Conservation (phyloP, 2,797 vertebrate species). For the Bovichtus diacanthus region DNA sequence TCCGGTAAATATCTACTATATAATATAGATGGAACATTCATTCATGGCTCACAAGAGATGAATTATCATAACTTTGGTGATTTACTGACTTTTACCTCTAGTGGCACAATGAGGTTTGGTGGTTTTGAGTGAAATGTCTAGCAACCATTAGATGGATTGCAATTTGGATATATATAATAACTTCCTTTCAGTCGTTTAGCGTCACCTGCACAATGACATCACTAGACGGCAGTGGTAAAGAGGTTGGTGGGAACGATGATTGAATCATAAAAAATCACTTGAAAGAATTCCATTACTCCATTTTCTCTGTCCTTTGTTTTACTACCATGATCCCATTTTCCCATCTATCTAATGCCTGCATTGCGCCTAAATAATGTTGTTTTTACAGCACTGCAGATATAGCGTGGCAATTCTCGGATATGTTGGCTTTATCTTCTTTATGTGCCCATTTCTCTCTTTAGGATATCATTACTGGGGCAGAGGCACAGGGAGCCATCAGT, state of each 20-base stretch:
- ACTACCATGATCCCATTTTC: constrained; percentile 58
- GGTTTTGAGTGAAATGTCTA: neutral
- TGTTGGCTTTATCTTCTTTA: constrained; percentile 73
- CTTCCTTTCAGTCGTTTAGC: neutral
- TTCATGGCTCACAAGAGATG: neutral
- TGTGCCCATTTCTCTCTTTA: constrained; percentile 73
- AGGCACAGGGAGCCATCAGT: constrained; percentile 49
- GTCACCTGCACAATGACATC: constrained; percentile 30
- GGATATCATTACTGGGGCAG: constrained; percentile 69
- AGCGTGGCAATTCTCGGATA: constrained; percentile 42
- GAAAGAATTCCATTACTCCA: constrained; percentile 50
- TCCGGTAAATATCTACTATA: neutral
- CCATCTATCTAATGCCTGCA: constrained; percentile 46
- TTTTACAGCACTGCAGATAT: constrained; percentile 70
- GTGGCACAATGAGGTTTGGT: neutral
- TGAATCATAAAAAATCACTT: constrained; percentile 65
- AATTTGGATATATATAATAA: constrained; percentile 15
- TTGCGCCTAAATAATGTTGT: constrained; percentile 66
- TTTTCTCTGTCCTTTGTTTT: constrained; percentile 67
- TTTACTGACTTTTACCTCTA: neutral
- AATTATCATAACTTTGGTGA: neutral
- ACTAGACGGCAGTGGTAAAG: constrained; percentile 35
- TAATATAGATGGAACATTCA: neutral
- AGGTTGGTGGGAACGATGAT: constrained; percentile 54
- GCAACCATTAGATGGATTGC: neutral